Evolutionary conservation across 2,797 vertebrate species (phyloP), one percentile per base, ranked within the genome.

Genomic region (Eulemur albifrons): DNA sequence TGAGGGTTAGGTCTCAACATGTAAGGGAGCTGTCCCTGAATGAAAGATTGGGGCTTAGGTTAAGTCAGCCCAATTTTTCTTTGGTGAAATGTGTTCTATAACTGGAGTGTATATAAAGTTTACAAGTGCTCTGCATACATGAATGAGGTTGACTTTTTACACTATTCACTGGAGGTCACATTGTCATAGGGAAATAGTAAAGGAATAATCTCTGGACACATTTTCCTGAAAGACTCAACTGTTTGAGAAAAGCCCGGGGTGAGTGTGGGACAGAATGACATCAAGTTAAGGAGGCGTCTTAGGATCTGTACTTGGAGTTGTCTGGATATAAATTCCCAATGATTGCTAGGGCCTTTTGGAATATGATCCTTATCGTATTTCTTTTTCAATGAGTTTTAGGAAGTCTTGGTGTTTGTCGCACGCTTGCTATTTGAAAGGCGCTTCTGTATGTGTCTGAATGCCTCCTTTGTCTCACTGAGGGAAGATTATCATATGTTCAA

Each of bases 1-100:
- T 35, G 76, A 92, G n/a, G 43, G 57, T 96, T 97, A 87, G 84
- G 90, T 90, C 70, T 83, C n/a, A 75, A 90, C 43, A 57, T 70
- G 38, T 3, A 69, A 57, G 63, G 40, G 65, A 88, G 23, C 52
- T 52, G 52, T 20, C 45, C 88, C 30, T 10, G 50, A 88, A 50
- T 86, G 43, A 63, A 77, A 81, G 63, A 48, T 1, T 13, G 73
- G 72, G 85, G 32, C 50, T 9, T 0, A 70, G 69, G 63, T 57
- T n/a, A 48, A 80, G 79, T 43, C n/a, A 80, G 50, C 21, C 65
- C 30, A 2, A 2, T 59, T 95, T 95, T 91, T 76, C 91, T 85
- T 50, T n/a, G 38, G 72, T 4, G 20, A 35, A 45, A 48, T 4
- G 21, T 43, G 18, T 90, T 83, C 1, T 13, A 0, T 32, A 50